A percentile compares a stretch with the other conserved stretches of the same genome.
Evolutionary conservation across 53 echinoderm and acorn worm species (phyloP).

Genomic region (Temnopleurus reevesii): DNA sequence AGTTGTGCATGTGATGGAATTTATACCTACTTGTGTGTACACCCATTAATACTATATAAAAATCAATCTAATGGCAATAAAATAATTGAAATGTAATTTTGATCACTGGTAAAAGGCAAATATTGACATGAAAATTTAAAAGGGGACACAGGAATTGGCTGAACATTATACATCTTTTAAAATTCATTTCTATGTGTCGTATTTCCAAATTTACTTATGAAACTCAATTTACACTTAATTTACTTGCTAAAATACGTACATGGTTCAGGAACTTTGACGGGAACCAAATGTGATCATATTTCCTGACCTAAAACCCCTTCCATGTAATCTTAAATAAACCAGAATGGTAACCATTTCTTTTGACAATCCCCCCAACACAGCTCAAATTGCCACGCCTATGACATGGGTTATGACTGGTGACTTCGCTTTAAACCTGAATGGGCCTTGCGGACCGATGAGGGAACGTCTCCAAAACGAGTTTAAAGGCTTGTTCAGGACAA

Average conservation of each 20-base stretch:
- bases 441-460: neutral
- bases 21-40: too few species aligned
- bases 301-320: neutral
- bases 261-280: neutral
- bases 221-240: neutral
- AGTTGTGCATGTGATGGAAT: too few species aligned
- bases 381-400: neutral
- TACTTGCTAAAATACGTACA: too few species aligned
- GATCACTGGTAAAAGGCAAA: too few species aligned
- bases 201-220: too few species aligned
- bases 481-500: neutral
- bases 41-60: too few species aligned
- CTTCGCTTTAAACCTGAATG: neutral
- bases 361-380: neutral
- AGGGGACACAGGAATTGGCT: too few species aligned
- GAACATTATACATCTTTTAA: too few species aligned
- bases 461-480: neutral
- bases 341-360: neutral
- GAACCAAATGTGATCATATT: neutral
- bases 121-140: too few species aligned
- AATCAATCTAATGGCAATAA: too few species aligned
- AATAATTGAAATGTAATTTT: too few species aligned
- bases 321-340: neutral
- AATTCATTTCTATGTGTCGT: too few species aligned
- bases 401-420: slow-evolving; percentile 30